Conservation (phyloP, 2,113 vertebrate species). For the Ascaphus truei region DNA sequence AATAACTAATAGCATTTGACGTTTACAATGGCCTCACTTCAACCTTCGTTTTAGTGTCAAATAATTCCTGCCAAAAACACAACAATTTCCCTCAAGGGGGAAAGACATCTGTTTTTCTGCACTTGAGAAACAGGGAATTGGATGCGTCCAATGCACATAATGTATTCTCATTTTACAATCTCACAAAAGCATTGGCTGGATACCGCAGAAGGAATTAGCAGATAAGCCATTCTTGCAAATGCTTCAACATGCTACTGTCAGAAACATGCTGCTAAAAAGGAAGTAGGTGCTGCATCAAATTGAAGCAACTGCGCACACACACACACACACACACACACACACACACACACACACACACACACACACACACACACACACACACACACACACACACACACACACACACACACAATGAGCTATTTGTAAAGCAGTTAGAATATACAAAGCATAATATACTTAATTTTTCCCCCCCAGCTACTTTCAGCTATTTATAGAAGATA, state of each 20-base stretch:
- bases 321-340: too few species aligned
- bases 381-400: too few species aligned
- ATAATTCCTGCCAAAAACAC: conserved; percentile 31
- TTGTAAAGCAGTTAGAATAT: conserved; percentile 19
- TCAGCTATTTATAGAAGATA: conserved; percentile 22
- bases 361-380: too few species aligned
- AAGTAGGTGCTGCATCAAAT: conserved; percentile 24
- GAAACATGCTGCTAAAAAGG: conserved; percentile 22
- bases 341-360: too few species aligned
- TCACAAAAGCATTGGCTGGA: conserved; percentile 35
- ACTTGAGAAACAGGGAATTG: conserved; percentile 32
- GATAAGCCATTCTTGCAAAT: conserved; percentile 23
- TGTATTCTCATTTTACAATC: conserved; percentile 32
- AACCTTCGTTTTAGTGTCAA: conserved; percentile 34
- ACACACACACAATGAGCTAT: conserved; percentile 9
- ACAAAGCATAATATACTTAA: conserved; percentile 4
- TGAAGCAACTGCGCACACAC: neutral
- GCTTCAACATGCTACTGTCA: conserved; percentile 27
- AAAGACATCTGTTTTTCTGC: conserved; percentile 30
- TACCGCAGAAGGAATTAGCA: conserved; percentile 34
- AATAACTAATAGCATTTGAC: conserved; percentile 28
- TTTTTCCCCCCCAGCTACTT: neutral
- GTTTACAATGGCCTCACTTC: conserved; percentile 32
- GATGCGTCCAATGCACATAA: conserved; percentile 26
- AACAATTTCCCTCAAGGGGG: conserved; percentile 23